Base-by-base conservation (phyloP, 2,797 vertebrate species). In the Gymnothorax javanicus region DNA sequence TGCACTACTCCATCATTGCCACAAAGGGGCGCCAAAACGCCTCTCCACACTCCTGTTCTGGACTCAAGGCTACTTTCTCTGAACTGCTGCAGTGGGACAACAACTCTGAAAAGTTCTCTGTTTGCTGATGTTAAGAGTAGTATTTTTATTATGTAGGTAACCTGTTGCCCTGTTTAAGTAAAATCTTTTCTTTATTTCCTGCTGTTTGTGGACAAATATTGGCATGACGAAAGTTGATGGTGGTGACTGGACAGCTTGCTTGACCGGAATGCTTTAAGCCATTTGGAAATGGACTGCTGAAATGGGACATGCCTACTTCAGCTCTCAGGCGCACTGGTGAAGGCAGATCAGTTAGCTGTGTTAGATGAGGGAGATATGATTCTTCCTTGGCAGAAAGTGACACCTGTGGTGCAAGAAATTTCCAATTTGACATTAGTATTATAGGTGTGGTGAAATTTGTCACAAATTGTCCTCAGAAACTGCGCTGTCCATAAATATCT, bases 1-100 rank as follows among this genome's bases (percentile, higher is more conserved):
- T 92, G 93, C 93, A 93, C 93, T 94, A 94, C 94, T 93, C 94
- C 88, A 89, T 91, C 89, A 91, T 93, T 87, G 88, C 93, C 91
- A 92, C 89, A 89, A 52, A 89, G 92, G 94, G 93, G 93, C 88
- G 85, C 84, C 88, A 90, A 83, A 81, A 90, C 90, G 86, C 33
- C 56, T 91, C 89, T 90, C 90, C 88, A 90, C 88, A 87, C 91
- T 88, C 88, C 90, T 83, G 82, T 90, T 85, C 85, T 87, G 89
- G 88, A 93, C 91, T 84, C 88, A 91, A 89, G 88, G 90, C 90
- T 87, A 91, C 93, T 93, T 25, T 11, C 57, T 81, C 93, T 93
- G 93, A 94, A 88, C 27, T 82, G 84, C 33, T 92, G 92, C 92
- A 92, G 93, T 90, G 91, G 92, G 92, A 92, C 59, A 85, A 87